phyloP scores from a whole-genome alignment of 2,113 vertebrate genomes.

The Donacobius atricapilla region DNA sequence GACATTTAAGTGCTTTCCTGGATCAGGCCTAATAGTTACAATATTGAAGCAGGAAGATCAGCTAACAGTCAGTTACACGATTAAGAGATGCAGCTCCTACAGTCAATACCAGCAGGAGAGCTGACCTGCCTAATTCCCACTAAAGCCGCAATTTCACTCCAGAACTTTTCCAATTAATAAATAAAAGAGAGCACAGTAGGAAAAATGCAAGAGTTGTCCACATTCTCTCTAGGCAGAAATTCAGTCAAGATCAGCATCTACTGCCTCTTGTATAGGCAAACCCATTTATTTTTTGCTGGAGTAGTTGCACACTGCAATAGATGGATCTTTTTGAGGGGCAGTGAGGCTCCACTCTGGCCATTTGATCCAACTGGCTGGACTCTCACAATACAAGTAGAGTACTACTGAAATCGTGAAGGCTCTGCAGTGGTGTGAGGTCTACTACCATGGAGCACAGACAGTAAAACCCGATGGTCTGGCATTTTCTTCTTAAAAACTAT shows the following conservation, averaged over 20 bases:
- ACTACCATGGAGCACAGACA: not conserved
- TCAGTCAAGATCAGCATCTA: not conserved
- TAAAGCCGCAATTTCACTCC: not conserved
- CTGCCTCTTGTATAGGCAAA: not conserved
- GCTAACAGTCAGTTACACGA: not conserved
- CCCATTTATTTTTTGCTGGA: not conserved
- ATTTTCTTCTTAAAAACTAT: not conserved
- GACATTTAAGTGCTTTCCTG: slow-evolving; percentile 26
- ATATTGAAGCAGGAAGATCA: not conserved
- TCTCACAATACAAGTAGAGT: not conserved
- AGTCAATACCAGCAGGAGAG: not conserved
- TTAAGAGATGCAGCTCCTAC: not conserved
- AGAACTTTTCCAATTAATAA: not conserved
- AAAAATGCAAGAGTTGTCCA: not conserved
- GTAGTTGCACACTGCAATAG: not conserved
- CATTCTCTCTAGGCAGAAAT: not conserved
- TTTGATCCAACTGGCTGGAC: not conserved
- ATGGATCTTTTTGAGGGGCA: not conserved
- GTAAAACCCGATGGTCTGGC: not conserved
- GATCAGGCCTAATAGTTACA: not conserved
- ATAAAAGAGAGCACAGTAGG: not conserved
- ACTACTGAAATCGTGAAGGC: not conserved
- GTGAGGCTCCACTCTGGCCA: not conserved
- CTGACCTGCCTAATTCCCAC: not conserved
- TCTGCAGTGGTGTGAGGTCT: not conserved